phyloP scores from a whole-genome alignment of 35 echinoderm and acorn worm species.

The Hemicentrotus pulcherrimus region DNA sequence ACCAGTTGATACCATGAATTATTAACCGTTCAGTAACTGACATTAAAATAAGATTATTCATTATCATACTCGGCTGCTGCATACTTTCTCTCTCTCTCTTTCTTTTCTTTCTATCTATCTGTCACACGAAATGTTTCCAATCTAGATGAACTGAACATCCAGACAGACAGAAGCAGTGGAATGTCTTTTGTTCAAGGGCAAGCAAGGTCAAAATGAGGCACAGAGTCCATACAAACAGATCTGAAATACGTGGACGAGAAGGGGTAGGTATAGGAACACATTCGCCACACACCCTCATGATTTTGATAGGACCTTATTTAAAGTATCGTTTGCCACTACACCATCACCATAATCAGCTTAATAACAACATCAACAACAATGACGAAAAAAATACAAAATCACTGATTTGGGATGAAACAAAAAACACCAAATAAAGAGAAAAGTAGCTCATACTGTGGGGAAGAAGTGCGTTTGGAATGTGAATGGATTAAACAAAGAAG shows the following conservation, averaged over 20 bases:
- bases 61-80: no score
- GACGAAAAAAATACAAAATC: no score
- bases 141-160: neutral
- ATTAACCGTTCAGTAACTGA: no score
- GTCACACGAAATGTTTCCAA: neutral
- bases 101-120: neutral
- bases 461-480: neutral
- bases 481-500: neutral
- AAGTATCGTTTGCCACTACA: no score
- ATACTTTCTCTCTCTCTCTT: neutral
- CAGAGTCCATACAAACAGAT: neutral
- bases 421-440: no score
- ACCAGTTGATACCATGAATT: no score
- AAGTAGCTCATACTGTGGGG: no score
- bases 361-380: no score
- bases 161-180: neutral
- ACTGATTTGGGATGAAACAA: no score
- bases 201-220: neutral
- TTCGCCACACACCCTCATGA: neutral
- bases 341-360: no score
- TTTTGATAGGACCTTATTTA: no score
- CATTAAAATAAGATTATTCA: no score
- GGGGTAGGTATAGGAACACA: neutral
- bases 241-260: neutral
- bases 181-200: neutral